These are phyloP conservation scores for Quadriops clusia DNA, from an alignment of 2,888 invertebrate species.

Conservation along the genomic window DNA sequence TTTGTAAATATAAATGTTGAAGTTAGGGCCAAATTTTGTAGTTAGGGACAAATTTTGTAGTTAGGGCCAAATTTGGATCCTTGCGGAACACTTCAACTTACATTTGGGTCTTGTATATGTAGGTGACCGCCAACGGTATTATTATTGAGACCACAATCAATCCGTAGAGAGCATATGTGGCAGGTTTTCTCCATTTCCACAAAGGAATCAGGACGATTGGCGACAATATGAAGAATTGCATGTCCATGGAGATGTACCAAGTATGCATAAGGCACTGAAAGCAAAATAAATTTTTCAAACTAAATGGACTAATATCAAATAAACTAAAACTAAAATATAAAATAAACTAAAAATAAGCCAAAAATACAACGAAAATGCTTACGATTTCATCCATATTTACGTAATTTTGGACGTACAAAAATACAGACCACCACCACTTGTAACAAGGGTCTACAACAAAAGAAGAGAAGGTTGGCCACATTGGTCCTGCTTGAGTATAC, in stretches of 20 bases:
- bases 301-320: too few relatives aligned
- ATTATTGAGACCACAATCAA: conserved; percentile 10
- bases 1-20: too few relatives aligned
- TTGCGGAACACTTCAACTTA: conserved; percentile 5
- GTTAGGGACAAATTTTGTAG: not conserved
- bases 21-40: too few relatives aligned
- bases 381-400: conserved; percentile 11
- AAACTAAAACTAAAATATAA: too few relatives aligned
- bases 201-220: conserved; percentile 28
- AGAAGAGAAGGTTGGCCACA: too few relatives aligned
- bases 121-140: conserved; percentile 10
- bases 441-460: too few relatives aligned
- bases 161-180: conserved; percentile 9
- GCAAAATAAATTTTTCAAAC: too few relatives aligned
- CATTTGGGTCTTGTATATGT: conserved; percentile 12
- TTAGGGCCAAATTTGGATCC: conserved; percentile 3
- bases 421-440: conserved; percentile 17
- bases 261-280: conserved; percentile 29
- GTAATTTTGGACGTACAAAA: conserved; percentile 19
- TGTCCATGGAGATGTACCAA: conserved; percentile 33
- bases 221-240: conserved; percentile 30
- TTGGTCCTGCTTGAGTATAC: too few relatives aligned
- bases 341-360: not conserved
- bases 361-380: conserved; percentile 7
- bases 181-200: conserved; percentile 8